Evolutionary conservation across 1,140 invertebrate genomes (phyloP).

Genomic region (Caenorhabditis latens): DNA sequence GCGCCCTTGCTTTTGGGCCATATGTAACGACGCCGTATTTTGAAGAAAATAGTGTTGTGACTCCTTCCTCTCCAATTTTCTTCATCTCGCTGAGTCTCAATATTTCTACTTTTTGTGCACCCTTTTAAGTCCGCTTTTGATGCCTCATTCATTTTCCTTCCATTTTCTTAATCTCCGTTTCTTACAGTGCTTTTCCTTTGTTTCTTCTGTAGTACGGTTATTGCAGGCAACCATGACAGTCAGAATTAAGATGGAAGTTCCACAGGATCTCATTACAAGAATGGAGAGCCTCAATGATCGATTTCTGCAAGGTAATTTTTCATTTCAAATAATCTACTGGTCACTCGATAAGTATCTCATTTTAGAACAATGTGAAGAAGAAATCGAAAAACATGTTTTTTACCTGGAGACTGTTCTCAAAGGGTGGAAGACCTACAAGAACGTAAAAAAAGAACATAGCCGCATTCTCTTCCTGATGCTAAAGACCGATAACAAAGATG

Average conservation of each 20-base stretch:
- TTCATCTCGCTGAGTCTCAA: neutral
- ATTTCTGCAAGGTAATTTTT: neutral
- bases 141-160: neutral
- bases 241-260: neutral
- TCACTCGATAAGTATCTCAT: neutral
- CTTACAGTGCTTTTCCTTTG: neutral
- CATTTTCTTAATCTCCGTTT: neutral
- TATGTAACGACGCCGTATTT: slow-evolving; percentile 21
- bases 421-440: slow-evolving; percentile 15
- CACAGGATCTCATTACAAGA: neutral
- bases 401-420: slow-evolving; percentile 6
- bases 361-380: neutral
- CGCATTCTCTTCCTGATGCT: neutral
- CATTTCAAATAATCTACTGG: neutral
- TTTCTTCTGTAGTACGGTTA: neutral
- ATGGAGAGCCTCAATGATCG: neutral
- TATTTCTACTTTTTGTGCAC: neutral
- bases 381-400: neutral
- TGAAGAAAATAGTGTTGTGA: slow-evolving; percentile 12
- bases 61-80: neutral
- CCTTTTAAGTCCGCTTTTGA: too few relatives aligned
- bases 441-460: neutral
- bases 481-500: neutral
- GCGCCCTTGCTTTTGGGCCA: neutral
- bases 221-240: neutral